These are phyloP conservation scores for Crocallis elinguaria DNA, from an alignment of 2,888 invertebrate genomes.

Conservation along the genomic window DNA sequence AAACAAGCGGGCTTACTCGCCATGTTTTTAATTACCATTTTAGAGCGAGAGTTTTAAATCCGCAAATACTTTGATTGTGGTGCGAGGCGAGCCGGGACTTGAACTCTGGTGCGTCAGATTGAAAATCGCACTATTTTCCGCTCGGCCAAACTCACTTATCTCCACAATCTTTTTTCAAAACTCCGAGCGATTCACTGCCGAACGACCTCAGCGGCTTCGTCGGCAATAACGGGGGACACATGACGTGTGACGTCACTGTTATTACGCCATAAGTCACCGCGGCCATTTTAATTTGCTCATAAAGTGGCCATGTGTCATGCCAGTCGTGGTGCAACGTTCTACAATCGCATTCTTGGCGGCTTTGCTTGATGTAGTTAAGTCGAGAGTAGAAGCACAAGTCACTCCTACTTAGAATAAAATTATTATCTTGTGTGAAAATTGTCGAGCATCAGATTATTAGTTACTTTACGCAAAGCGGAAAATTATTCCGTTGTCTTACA, in stretches of 20 bases:
- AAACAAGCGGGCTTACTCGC: no score
- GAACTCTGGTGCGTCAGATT: no score
- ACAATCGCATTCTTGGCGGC: slow-evolving; percentile 59
- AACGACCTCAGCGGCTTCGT: slow-evolving; percentile 4
- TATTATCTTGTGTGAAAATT: no score
- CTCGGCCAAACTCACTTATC: neutral
- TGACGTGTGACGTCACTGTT: slow-evolving; percentile 40
- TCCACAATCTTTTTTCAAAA: neutral
- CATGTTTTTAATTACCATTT: no score
- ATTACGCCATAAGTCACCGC: slow-evolving; percentile 63
- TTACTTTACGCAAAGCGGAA: no score
- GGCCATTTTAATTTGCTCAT: slow-evolving; percentile 66
- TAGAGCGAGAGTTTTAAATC: no score
- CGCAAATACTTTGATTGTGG: no score
- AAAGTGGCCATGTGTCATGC: slow-evolving; percentile 62
- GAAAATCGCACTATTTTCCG: no score
- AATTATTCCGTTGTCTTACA: no score
- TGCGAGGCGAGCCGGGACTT: no score
- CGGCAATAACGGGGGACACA: neutral
- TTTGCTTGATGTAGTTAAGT: slow-evolving; percentile 16
- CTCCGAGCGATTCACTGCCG: slow-evolving; percentile 1
- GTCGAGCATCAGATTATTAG: no score
- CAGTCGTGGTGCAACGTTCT: slow-evolving; percentile 43
- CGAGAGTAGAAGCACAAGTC: slow-evolving; percentile 7
- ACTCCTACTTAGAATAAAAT: no score